Conservation (phyloP, 2,888 invertebrate genomes). For the Eilema griseolum region DNA sequence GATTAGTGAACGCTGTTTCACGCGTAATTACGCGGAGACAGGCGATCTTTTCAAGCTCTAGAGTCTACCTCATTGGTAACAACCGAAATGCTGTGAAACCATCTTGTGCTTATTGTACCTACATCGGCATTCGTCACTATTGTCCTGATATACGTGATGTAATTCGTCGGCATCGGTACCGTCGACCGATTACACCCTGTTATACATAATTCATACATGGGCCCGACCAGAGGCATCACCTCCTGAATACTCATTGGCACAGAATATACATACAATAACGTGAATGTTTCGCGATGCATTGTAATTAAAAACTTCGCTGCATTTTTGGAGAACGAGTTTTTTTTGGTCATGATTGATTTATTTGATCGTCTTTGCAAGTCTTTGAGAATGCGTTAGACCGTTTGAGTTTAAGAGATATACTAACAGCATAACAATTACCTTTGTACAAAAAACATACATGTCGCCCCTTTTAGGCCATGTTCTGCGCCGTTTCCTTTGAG, state of each 20-base stretch:
- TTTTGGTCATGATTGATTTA: slow-evolving; percentile 7
- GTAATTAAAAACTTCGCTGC: slow-evolving; percentile 40
- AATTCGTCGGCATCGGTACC: slow-evolving; percentile 46
- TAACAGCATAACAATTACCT: background rate
- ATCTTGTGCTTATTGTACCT: slow-evolving; percentile 32
- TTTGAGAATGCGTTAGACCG: background rate
- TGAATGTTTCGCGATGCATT: slow-evolving; percentile 26
- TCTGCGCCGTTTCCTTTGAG: background rate
- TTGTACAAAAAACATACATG: background rate
- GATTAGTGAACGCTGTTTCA: background rate
- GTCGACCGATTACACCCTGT: slow-evolving; percentile 46
- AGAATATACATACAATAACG: slow-evolving; percentile 48
- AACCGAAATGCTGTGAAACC: slow-evolving; percentile 40
- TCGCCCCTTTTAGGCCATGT: background rate
- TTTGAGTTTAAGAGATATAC: background rate
- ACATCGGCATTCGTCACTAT: slow-evolving; percentile 35
- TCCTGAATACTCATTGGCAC: slow-evolving; percentile 37
- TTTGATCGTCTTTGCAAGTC: background rate
- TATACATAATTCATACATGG: slow-evolving; percentile 55
- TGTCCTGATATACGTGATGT: slow-evolving; percentile 54
- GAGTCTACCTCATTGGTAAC: slow-evolving; percentile 24
- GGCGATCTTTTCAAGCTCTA: background rate
- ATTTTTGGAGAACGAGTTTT: slow-evolving; percentile 19
- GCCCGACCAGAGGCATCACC: slow-evolving; percentile 38
- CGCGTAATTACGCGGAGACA: background rate